Conservation (phyloP, 2,113 vertebrate species). For the Cyanoliseus patagonus region DNA sequence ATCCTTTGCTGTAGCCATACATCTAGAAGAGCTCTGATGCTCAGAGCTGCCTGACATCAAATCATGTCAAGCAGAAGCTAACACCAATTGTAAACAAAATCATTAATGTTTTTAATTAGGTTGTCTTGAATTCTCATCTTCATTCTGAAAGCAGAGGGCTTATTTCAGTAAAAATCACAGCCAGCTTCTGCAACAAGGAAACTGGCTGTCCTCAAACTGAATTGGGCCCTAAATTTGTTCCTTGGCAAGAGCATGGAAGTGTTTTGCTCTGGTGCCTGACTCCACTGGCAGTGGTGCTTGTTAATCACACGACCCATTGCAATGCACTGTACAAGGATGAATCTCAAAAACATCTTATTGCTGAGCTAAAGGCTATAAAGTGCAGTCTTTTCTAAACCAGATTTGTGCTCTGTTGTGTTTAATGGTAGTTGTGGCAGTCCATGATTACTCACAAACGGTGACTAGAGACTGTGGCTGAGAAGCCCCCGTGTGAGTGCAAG, state of each 20-base stretch:
- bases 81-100: background rate
- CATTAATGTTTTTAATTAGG: constrained; percentile 52
- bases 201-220: constrained; percentile 46
- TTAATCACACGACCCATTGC: constrained; percentile 34
- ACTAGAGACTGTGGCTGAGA: background rate
- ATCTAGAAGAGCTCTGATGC: background rate
- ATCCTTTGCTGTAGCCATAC: background rate
- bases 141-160: constrained; percentile 26
- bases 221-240: constrained; percentile 49
- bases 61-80: constrained; percentile 45
- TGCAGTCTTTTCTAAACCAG: constrained; percentile 2
- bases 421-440: background rate
- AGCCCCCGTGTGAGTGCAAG: background rate
- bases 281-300: constrained; percentile 35
- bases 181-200: constrained; percentile 38
- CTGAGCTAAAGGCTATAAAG: constrained; percentile 36
- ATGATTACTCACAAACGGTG: background rate
- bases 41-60: constrained; percentile 23
- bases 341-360: constrained; percentile 41
- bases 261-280: constrained; percentile 52
- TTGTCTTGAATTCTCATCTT: constrained; percentile 44
- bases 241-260: constrained; percentile 37
- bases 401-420: constrained; percentile 28
- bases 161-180: constrained; percentile 49
- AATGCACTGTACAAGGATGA: background rate